A percentile compares a stretch with the other conserved stretches of the same genome.
These are phyloP conservation scores for Symphodus melops DNA, from an alignment of 2,113 vertebrate species.

Conservation along the genomic window DNA sequence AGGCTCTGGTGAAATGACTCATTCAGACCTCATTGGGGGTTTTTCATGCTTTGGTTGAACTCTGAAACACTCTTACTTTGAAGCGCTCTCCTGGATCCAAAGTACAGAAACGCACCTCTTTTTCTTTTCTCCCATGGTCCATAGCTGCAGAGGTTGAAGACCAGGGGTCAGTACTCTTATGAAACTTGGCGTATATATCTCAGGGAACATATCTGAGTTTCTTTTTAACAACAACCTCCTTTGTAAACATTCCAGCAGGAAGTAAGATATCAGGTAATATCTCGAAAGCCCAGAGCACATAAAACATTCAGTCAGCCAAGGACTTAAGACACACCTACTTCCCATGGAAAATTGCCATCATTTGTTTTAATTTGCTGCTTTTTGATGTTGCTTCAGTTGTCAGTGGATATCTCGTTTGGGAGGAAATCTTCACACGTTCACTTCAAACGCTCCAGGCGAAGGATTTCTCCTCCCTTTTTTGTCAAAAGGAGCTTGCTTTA, in stretches of 20 bases:
- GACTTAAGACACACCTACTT: constrained; percentile 64
- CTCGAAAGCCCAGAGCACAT: constrained; percentile 30
- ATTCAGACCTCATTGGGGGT: too few relatives aligned
- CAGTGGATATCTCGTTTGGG: constrained; percentile 64
- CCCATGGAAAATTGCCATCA: constrained; percentile 60
- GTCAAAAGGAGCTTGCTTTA: constrained; percentile 58
- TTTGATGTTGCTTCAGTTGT: constrained; percentile 74
- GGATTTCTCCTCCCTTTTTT: constrained; percentile 68
- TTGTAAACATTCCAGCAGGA: constrained; percentile 16
- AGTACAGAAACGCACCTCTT: not conserved
- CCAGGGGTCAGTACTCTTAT: not conserved
- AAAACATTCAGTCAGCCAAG: constrained; percentile 33
- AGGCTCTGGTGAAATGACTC: too few relatives aligned
- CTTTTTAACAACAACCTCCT: constrained; percentile 2
- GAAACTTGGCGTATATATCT: not conserved
- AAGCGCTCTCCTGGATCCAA: not conserved
- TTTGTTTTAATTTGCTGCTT: constrained; percentile 65
- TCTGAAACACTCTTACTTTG: too few relatives aligned
- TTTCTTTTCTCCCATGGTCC: not conserved
- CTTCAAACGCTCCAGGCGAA: constrained; percentile 72
- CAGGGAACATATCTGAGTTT: not conserved
- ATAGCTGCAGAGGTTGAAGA: not conserved
- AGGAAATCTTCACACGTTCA: constrained; percentile 74
- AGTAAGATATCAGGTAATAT: constrained; percentile 44
- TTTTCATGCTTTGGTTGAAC: too few relatives aligned